Base-by-base conservation (phyloP, 2,797 vertebrate species). In the Chrysocyon brachyurus region DNA sequence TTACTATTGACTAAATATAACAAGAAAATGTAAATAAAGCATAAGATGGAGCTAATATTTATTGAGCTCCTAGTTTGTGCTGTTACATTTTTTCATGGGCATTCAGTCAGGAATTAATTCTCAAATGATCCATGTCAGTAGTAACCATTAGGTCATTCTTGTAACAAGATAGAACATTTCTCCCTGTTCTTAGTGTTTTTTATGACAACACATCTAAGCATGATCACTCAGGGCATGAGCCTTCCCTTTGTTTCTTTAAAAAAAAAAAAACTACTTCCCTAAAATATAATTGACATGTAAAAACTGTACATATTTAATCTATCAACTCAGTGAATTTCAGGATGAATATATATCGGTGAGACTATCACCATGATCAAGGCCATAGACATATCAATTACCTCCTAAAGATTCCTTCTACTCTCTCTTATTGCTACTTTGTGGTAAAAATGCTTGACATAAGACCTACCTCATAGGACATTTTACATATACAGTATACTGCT, bases 1-100 rank as follows among this genome's bases (percentile, higher is more conserved):
- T 46, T 49, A 90, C 94, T 93, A 28, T n/a, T 54, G 24, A 95
- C 28, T 77, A 68, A 85, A 89, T 85, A 9, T 63, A 94, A 52
- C 78, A 91, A 88, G 26, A 87, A 77, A 64, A 86, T 72, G 54
- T 24, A 83, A 87, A 40, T n/a, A 63, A n/a, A 70, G 4, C 22
- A 59, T n/a, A 86, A 95, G 28, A 26, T 0, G 12, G 49, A 28
- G 7, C 52, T 77, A 40, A 75, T 63, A 57, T 57, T 95, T 90
- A 70, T 26, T 73, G 72, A 72, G 16, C 11, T 21, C 46, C 26
- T 46, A 21, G 6, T 82, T 31, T 64, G 22, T 91, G 36, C 36
- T 26, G 64, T 73, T 66, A 31, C 10, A 22, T 21, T 12, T 8
- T 0, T 52, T 68, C 15, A 36, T 21, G 0, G 46, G 78, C 61